Base-by-base conservation (phyloP, 2,888 invertebrate genomes). In the Standfussiana lucernea region DNA sequence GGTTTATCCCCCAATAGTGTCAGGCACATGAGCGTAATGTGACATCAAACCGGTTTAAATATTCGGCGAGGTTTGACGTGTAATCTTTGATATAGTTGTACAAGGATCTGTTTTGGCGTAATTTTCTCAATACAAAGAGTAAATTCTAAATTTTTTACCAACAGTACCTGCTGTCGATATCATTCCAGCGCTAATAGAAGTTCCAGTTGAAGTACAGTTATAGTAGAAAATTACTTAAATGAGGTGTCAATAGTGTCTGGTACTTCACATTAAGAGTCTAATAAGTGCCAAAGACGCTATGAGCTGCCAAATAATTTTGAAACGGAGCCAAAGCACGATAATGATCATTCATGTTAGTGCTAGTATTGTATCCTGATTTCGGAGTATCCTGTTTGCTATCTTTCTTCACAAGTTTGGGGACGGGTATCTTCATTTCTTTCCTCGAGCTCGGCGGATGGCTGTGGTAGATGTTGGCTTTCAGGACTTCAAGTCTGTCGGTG, bases 271-370 rank as follows among this genome's bases (percentile, higher is more conserved):
- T 59, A 50, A 2, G 18, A 61, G 21, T 45, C 56, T 92, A 94
- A 83, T 92, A 93, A 78, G 91, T 92, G 62, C 92, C 93, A 83
- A 94, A 95, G n/a, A 95, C 93, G 77, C 94, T 95, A 78, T 95
- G 94, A 86, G 95, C 94, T 76, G 94, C 92, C 86, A 95, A 91
- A 88, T 95, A 94, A 86, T 94, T 94, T 69, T 95, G 93, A 40
- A 95, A 90, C 3, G 95, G 93, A 0, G 93, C 90, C 67, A 93
- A 86, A 7, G 92, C 84, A 45, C 89, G 88, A 50, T 87, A 89
- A 42, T 81, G 79, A 10, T 85, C 85, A 61, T 72, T 72, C 35
- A 81, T 75, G 56, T 82, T 73, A 32, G 71, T 47, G n/a, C 37
- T 72, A 13, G 45, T 78, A 13, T 67, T 78, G 24, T 61, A 61